Evolutionary conservation across 1,140 invertebrate species (phyloP).

Genomic region (Ips nitidus): DNA sequence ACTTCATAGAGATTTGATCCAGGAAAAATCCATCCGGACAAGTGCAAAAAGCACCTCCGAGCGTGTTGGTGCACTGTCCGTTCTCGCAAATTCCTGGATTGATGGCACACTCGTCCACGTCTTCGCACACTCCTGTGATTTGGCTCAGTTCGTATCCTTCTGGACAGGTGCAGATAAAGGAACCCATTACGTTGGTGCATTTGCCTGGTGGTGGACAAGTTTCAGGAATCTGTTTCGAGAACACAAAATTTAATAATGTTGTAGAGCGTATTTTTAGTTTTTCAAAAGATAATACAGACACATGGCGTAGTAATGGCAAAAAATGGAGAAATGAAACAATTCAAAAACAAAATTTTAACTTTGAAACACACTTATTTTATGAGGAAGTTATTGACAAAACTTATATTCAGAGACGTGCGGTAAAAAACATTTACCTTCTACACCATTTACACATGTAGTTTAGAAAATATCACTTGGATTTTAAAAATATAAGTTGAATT

Average conservation of each 20-base stretch:
- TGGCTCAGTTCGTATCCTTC: constrained; percentile 66
- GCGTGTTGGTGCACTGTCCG: constrained; percentile 55
- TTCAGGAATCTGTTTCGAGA: constrained; percentile 55
- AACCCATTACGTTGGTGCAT: constrained; percentile 73
- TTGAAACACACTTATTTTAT: too few species aligned
- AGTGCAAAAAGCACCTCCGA: constrained; percentile 57
- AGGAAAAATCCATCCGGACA: constrained; percentile 57
- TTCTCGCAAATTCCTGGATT: constrained; percentile 59
- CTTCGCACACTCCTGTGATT: constrained; percentile 64
- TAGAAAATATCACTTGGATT: too few species aligned
- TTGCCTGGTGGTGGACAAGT: constrained; percentile 65
- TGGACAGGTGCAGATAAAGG: constrained; percentile 67
- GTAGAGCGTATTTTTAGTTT: too few species aligned
- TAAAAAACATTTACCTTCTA: too few species aligned
- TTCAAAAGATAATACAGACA: too few species aligned
- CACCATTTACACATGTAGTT: too few species aligned
- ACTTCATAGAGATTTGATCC: constrained; percentile 41
- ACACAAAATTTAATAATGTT: constrained; percentile 1
- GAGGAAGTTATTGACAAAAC: too few species aligned
- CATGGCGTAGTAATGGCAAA: too few species aligned
- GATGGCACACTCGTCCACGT: constrained; percentile 54
- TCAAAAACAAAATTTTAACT: too few species aligned
- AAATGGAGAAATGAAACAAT: too few species aligned
- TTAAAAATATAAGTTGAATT: too few species aligned
- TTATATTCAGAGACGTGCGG: too few species aligned